These are phyloP conservation scores for Zaprionus ghesquierei DNA, from an alignment of 1,140 invertebrate genomes.

Conservation along the genomic window DNA sequence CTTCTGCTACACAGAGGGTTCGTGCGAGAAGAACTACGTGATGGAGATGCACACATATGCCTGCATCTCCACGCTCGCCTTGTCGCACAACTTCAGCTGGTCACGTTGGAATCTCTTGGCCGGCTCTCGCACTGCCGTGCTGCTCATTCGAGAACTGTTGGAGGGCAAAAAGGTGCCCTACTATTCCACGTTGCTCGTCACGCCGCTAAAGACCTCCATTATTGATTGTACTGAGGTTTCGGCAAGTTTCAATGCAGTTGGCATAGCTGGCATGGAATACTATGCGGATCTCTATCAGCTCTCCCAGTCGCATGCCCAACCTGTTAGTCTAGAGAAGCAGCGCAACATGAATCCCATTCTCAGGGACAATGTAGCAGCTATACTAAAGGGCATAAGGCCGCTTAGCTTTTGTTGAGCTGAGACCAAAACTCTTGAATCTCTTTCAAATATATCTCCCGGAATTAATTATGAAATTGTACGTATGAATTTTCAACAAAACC, in stretches of 20 bases:
- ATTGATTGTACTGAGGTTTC: conserved; percentile 89
- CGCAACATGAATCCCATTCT: conserved; percentile 72
- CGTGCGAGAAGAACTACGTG: conserved; percentile 88
- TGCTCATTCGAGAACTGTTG: conserved; percentile 88
- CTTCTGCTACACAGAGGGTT: conserved; percentile 89
- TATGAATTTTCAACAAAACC: not conserved
- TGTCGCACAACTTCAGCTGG: conserved; percentile 92
- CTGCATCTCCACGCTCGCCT: conserved; percentile 91
- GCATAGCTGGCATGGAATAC: conserved; percentile 85
- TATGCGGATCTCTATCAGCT: conserved; percentile 88
- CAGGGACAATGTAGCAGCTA: conserved; percentile 73
- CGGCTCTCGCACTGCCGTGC: conserved; percentile 87
- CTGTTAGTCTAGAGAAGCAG: conserved; percentile 71
- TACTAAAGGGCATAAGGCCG: conserved; percentile 73
- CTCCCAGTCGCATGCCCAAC: conserved; percentile 80
- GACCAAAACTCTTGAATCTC: not conserved
- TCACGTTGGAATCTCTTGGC: conserved; percentile 92
- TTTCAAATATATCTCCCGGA: not conserved
- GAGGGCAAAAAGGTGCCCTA: conserved; percentile 85
- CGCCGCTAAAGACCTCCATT: conserved; percentile 85
- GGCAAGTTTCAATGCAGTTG: conserved; percentile 85
- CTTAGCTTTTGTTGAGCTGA: conserved; percentile 70
- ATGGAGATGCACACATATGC: conserved; percentile 91
- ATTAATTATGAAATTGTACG: not conserved
- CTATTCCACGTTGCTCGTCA: conserved; percentile 86